Percentiles rank a stretch among this genome's conserved stretches.
Evolutionary conservation across 2,888 invertebrate genomes (phyloP).

Genomic region (Bedellia somnulentella): DNA sequence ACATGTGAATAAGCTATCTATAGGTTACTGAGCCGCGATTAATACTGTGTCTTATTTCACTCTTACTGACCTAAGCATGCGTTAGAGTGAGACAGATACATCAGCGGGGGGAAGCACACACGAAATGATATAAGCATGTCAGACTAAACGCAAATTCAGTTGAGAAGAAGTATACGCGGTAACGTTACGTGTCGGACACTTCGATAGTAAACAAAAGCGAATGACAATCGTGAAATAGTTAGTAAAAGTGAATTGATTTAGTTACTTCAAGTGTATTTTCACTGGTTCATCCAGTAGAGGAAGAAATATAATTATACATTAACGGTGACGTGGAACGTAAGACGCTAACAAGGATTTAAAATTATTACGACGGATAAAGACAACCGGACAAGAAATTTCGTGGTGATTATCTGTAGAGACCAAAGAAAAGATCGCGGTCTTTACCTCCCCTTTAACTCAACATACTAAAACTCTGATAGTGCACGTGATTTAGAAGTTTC

Average conservation of each 20-base stretch:
- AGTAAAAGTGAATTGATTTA: too few relatives aligned
- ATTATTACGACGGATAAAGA: slow-evolving; percentile 40
- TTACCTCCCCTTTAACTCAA: slow-evolving; percentile 26
- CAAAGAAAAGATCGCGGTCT: slow-evolving; percentile 24
- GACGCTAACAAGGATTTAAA: slow-evolving; percentile 40
- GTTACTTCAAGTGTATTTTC: too few relatives aligned
- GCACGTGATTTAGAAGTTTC: slow-evolving; percentile 49
- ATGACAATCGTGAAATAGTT: too few relatives aligned
- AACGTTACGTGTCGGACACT: too few relatives aligned
- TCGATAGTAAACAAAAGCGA: too few relatives aligned
- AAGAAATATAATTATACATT: too few relatives aligned
- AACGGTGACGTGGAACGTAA: slow-evolving; percentile 50
- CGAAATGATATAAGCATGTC: slow-evolving; percentile 57
- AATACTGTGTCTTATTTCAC: too few relatives aligned
- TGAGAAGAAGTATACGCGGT: slow-evolving; percentile 28
- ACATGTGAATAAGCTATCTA: too few relatives aligned
- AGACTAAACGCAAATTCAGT: slow-evolving; percentile 50
- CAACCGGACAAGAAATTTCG: slow-evolving; percentile 38
- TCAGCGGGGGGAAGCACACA: slow-evolving; percentile 33
- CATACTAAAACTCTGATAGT: slow-evolving; percentile 19
- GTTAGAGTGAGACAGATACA: slow-evolving; percentile 30
- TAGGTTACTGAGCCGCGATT: too few relatives aligned
- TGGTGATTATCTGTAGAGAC: slow-evolving; percentile 26
- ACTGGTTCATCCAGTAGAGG: too few relatives aligned
- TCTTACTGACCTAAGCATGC: slow-evolving; percentile 15